These are phyloP conservation scores for Silurus glanis DNA, from an alignment of 2,113 vertebrate species.

Conservation along the genomic window DNA sequence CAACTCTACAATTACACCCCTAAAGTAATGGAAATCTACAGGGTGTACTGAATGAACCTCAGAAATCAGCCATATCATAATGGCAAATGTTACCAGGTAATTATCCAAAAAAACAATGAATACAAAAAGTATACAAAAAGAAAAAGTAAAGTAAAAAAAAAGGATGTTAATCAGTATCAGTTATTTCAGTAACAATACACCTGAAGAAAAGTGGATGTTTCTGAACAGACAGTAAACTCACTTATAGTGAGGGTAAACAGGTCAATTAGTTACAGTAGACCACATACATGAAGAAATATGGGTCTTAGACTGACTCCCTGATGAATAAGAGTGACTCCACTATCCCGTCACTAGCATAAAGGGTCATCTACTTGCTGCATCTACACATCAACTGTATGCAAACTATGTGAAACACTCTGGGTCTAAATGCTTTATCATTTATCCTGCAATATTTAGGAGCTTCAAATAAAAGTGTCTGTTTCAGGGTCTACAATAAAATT, in stretches of 20 bases:
- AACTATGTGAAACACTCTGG: not conserved
- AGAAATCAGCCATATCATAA: not conserved
- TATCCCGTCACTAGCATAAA: not conserved
- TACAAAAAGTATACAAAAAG: not conserved
- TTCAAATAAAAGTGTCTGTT: not conserved
- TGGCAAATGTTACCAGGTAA: not conserved
- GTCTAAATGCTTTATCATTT: not conserved
- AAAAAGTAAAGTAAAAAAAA: not conserved
- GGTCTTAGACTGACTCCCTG: not conserved
- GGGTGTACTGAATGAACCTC: not conserved
- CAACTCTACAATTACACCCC: too few species aligned
- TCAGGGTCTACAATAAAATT: not conserved
- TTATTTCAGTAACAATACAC: too few species aligned
- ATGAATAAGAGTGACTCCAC: not conserved
- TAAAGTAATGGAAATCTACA: too few species aligned
- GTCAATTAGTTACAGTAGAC: not conserved
- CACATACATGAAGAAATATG: not conserved
- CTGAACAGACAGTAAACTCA: too few species aligned
- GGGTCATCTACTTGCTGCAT: not conserved
- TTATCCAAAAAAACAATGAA: too few species aligned
- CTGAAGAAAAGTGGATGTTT: too few species aligned
- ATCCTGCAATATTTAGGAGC: not conserved
- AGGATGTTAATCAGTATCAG: not conserved
- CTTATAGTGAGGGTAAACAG: not conserved
- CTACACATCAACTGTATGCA: not conserved